A percentile compares a stretch with the other conserved stretches of the same genome.
Evolutionary conservation across 2,113 vertebrate genomes (phyloP).

Genomic region (Enhydra lutris): DNA sequence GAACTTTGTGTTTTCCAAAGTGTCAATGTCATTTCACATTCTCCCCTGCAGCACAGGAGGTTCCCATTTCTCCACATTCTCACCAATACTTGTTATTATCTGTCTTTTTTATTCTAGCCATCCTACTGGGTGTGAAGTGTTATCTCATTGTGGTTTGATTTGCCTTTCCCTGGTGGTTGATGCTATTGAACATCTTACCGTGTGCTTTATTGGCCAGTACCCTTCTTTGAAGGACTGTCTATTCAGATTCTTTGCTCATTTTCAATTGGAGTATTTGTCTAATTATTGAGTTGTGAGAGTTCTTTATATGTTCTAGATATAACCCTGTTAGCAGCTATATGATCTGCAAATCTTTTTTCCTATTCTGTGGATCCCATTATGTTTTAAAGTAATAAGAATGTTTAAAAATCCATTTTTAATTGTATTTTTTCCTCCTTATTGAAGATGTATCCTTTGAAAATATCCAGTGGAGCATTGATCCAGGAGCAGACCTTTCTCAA

Average conservation of each 20-base stretch:
- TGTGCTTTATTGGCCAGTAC: background rate
- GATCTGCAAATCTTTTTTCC: background rate
- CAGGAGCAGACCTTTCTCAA: conserved; percentile 88
- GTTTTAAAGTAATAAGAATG: conserved; percentile 36
- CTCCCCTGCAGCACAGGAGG: background rate
- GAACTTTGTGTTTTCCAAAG: conserved; percentile 8
- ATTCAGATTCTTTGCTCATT: conserved; percentile 16
- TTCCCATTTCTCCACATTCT: background rate
- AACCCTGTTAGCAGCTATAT: background rate
- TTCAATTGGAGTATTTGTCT: background rate
- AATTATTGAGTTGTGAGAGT: background rate
- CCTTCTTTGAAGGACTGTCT: background rate
- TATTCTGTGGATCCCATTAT: background rate
- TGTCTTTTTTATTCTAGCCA: background rate
- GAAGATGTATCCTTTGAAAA: conserved; percentile 84
- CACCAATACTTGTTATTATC: background rate
- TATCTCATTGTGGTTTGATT: background rate
- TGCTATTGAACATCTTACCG: conserved; percentile 1
- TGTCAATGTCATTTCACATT: background rate
- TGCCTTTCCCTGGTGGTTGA: background rate
- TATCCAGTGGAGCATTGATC: conserved; percentile 93
- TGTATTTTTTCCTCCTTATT: conserved; percentile 38
- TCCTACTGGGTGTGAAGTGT: background rate
- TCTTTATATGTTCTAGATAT: background rate
- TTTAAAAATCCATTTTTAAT: conserved; percentile 56